Evolutionary conservation across 2,888 invertebrate species (phyloP).

Genomic region (Allolobophora icterica): DNA sequence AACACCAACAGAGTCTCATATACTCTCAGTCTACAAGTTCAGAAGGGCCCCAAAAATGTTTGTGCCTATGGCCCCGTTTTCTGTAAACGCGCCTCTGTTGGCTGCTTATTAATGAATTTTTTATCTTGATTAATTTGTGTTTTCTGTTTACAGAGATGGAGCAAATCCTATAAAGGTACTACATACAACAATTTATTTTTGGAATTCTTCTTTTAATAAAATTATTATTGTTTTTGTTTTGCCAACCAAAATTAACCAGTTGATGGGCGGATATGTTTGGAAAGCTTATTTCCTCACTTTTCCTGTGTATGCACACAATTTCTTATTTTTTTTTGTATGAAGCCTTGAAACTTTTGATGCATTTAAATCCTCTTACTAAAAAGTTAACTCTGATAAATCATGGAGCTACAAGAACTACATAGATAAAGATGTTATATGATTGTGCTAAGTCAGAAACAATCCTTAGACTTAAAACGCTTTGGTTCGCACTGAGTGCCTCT

Average conservation of each 20-base stretch:
- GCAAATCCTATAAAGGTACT: background rate
- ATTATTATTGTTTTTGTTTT: background rate
- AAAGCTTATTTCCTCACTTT: background rate
- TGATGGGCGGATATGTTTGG: background rate
- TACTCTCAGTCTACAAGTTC: no score
- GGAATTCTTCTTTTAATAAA: background rate
- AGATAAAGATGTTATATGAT: background rate
- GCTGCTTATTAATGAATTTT: background rate
- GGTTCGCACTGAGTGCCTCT: background rate
- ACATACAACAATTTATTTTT: background rate
- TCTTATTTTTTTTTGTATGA: background rate
- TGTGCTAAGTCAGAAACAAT: background rate
- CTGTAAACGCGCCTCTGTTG: no score
- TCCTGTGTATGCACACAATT: background rate
- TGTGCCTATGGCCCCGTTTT: no score
- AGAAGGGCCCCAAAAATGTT: no score
- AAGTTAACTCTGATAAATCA: background rate
- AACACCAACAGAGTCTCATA: no score
- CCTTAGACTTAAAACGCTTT: background rate
- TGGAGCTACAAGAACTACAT: background rate
- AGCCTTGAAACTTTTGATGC: background rate
- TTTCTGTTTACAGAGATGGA: background rate
- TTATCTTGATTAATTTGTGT: background rate
- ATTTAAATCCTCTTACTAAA: background rate
- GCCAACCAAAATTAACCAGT: background rate